Base-by-base conservation (phyloP, 2,888 invertebrate genomes). In the Piscicola geometra region DNA sequence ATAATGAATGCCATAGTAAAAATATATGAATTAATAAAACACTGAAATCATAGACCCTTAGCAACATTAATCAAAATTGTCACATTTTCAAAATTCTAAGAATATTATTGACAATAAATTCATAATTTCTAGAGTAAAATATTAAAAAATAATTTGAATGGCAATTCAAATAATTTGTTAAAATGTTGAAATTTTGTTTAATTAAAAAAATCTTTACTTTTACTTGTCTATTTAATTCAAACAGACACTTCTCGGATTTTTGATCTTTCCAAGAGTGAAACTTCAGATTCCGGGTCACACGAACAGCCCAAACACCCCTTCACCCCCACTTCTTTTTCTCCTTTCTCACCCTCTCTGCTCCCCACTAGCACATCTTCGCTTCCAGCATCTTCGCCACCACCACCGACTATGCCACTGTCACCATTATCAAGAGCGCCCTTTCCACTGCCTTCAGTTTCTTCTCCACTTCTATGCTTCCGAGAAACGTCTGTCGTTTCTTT, bases 241-340 rank as follows among this genome's bases (percentile, higher is more conserved):
- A 68, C 68, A 3, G 68, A 68, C 3, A 68, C 68, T 68, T 68
- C 60, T 56, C 60, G 21, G n/a, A 56, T 56, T 56, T 56, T 56
- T 18, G 60, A 56, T n/a, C n/a, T 56, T 18, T 25, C n/a, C 9
- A 25, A 5, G 3, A 56, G 25, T 56, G 60, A 56, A 56, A 56
- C 60, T 18, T 56, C 60, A 56, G 60, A 25, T 18, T 56, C 25
- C 3, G 60, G 21, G 15, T 56, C 60, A 25, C 60, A 56, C 3
- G 60, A 56, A 21, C 60, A 56, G 9, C n/a, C 60, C 25, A 56
- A 21, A 21, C 60, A 56, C 3, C 60, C 60, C 5, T 56, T 56
- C 21, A 21, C 25, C n/a, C n/a, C n/a, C 5, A 25, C n/a, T 25
- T 56, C n/a, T 5, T 56, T 56, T 21, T 56, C 60, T 15, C 25